Evolutionary conservation across 2,113 vertebrate species (phyloP).

Genomic region (Gasterosteus nipponicus): DNA sequence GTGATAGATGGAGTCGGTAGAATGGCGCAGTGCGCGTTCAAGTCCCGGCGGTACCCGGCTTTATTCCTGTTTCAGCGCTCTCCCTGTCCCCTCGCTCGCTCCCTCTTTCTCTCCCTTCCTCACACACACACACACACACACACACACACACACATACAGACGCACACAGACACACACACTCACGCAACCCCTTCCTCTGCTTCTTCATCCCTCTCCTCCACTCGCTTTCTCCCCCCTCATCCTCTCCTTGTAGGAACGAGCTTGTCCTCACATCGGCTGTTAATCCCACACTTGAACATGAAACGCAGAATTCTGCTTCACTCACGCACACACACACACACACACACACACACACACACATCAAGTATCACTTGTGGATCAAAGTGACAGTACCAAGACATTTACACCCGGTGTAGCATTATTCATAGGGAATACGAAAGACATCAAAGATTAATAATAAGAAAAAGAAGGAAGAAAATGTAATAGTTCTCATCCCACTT

Average conservation of each 20-base stretch:
- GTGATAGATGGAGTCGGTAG: conserved; percentile 63
- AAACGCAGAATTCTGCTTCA: not conserved
- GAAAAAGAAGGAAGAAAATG: not conserved
- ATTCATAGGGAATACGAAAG: not conserved
- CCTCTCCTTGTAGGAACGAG: not conserved
- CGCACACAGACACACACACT: conserved; percentile 7
- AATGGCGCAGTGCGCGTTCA: conserved; percentile 60
- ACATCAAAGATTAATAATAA: not conserved
- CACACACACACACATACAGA: conserved; percentile 9
- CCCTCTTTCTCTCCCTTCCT: not conserved
- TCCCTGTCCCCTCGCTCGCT: not conserved
- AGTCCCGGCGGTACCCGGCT: conserved; percentile 50
- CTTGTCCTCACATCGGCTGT: not conserved
- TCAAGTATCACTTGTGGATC: not conserved
- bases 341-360: conserved; percentile 6
- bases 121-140: conserved; percentile 8
- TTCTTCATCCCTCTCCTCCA: not conserved
- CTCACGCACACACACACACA: not conserved
- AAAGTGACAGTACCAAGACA: not conserved
- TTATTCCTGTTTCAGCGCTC: conserved; percentile 56
- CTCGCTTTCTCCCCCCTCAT: not conserved
- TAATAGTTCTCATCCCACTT: not conserved
- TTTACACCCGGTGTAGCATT: not conserved
- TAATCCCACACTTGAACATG: not conserved
- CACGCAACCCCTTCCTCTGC: not conserved